Evolutionary conservation across 2,797 vertebrate genomes (phyloP).

Genomic region (Macroramphosus scolopax): DNA sequence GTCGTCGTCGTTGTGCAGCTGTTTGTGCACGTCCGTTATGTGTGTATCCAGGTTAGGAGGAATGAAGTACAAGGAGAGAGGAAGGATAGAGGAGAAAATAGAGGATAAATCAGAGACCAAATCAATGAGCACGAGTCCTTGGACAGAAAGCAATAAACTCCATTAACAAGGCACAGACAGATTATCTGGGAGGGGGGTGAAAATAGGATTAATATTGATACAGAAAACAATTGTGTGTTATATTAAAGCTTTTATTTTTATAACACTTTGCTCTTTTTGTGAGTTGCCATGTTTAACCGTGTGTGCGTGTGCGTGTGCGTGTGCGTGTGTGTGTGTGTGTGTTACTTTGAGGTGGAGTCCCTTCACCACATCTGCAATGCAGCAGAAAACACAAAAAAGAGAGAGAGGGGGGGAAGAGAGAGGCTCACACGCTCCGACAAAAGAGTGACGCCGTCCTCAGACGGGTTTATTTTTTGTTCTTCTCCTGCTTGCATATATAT

Average conservation of each 20-base stretch:
- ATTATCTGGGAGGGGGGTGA: constrained; percentile 41
- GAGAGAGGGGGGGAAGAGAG: constrained; percentile 34
- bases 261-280: constrained; percentile 49
- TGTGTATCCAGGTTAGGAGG: constrained; percentile 29
- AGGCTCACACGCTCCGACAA: constrained; percentile 59
- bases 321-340: constrained; percentile 25
- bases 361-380: constrained; percentile 82
- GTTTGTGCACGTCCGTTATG: constrained; percentile 42
- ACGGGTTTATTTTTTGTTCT: constrained; percentile 1
- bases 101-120: constrained; percentile 57
- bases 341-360: constrained; percentile 76
- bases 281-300: constrained; percentile 7
- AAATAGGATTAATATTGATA: constrained; percentile 50
- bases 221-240: constrained; percentile 52
- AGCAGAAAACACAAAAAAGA: constrained; percentile 75
- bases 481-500: background rate
- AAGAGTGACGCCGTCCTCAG: constrained; percentile 64
- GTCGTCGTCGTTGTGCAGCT: constrained; percentile 36
- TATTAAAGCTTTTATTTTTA: constrained; percentile 64
- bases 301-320: constrained; percentile 17
- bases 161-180: constrained; percentile 68
- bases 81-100: constrained; percentile 26
- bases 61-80: constrained; percentile 2
- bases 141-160: constrained; percentile 69
- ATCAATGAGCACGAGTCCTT: constrained; percentile 64